Base-by-base conservation (phyloP, 2,797 vertebrate genomes). In the Gorsachius magnificus region DNA sequence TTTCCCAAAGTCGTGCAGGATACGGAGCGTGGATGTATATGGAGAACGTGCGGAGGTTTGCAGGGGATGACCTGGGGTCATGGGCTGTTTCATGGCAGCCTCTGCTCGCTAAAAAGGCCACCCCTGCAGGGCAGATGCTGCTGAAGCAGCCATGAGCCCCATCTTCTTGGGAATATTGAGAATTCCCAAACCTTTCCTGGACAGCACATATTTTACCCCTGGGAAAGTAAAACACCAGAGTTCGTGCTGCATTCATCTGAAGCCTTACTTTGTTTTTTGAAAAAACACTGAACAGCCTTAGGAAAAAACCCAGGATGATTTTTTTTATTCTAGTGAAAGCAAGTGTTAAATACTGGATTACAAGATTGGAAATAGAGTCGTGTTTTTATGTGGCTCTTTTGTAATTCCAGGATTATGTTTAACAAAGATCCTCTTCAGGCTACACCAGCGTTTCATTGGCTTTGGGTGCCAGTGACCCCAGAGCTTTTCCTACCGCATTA, bases 371-470 rank as follows among this genome's bases (percentile, higher is more conserved):
- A 91, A 64, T 60, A 51, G 79, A 86, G 50, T 31, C 2, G 17
- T 68, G 35, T 54, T 82, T 84, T 76, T 83, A 31, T 65, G n/a
- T 63, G 54, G 46, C 71, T 83, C 82, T 79, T 92, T 50, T 89
- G 71, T 79, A 80, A 70, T 72, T 89, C 76, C 72, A 50, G 88
- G 87, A 85, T 95, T 95, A 45, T 14, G 51, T 82, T 72, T 45
- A 83, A 93, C 83, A 87, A 93, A 94, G 92, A 33, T 88, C 35
- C 51, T 80, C 88, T 83, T 93, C 79, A 91, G 63, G 63, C 90
- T 56, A 4, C 68, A 33, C n/a, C 71, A 38, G 43, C 9, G 54
- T 46, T 91, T 70, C 64, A 16, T 87, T 65, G 24, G 71, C 79
- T 93, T 74, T 61, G 85, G 56, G 46, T 72, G 60, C 56, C 53